Evolutionary conservation across 2,113 vertebrate species (phyloP), one percentile per base, ranked within the genome.

Genomic region (Okapia johnstoni): DNA sequence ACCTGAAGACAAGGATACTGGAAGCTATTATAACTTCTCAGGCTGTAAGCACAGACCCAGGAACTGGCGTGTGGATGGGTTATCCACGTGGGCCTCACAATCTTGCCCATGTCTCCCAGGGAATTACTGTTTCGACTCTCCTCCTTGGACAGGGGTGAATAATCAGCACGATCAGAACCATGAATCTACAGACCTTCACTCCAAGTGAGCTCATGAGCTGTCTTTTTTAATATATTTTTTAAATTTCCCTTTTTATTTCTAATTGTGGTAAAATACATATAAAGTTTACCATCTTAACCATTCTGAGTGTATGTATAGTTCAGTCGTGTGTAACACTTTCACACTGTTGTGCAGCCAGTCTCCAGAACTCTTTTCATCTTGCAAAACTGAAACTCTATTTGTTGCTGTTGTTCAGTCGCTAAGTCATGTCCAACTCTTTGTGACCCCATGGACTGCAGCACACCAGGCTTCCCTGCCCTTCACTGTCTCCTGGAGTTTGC

Each of bases 201-300:
- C 25, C 11, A 55, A n/a, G 6, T n/a, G 33, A 46, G 52, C 6
- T 46, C 8, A 21, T 0, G 7, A 85, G n/a, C 21, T 40, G 4
- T 91, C 9, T 84, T 73, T 85, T 46, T 55, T 25, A 83, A 23
- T 30, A 57, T 7, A 26, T 73, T 19, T 85, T 57, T 57, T 7
- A 7, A 30, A 26, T 55, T 54, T 60, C 9, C 30, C 5, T 91
- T 81, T 76, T 94, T 33, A 43, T 46, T 94, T 84, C n/a, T 63
- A 79, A 43, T 23, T 93, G 26, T 85, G 54, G 60, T 83, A 43
- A 79, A 83, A 61, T 15, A 61, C 25, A 50, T 43, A 21, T 33
- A 61, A 90, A 85, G 73, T 70, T 66, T 63, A 79, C 61, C 40
- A 48, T 73, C 73, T 73, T 80, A 46, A 60, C 55, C 26, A 84